Base-by-base conservation (phyloP, 2,797 vertebrate species). In the Pseudotriccus pelzelni region DNA sequence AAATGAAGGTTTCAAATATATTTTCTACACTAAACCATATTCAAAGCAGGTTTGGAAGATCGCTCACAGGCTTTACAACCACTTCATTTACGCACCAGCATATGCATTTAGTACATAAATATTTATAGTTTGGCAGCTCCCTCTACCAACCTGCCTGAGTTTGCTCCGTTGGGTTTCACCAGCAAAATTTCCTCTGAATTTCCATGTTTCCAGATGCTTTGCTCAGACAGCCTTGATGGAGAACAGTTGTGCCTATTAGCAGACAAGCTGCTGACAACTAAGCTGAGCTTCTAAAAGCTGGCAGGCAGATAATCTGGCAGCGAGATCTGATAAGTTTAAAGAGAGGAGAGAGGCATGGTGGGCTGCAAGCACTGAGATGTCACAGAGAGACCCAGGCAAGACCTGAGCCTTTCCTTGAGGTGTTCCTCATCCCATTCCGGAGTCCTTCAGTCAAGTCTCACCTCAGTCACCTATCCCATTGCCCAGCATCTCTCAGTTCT, bases 211-310 rank as follows among this genome's bases (percentile, higher is more conserved):
- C 90, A 95, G 95, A 79, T 85, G 78, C 80, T 95, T 88, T 86
- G 39, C 49, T 85, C 83, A 37, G 20, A 34, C 55, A 78, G 86
- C 60, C 60, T 56, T 84, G 93, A 94, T 82, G 81, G 69, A 82
- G 89, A 96, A 91, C 94, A 94, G 89, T 93, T 87, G 90, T 92
- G 85, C 73, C 89, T 89, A 89, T 89, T 86, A 93, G 79, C 75
- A 93, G 96, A 96, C 80, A 96, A 96, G 94, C 91, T 96, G 90
- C 85, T 94, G 94, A 97, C 93, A 96, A 92, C 70, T 70, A 68
- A 90, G 13, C 20, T 0, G 4, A 91, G 80, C 90, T 96, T 94
- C 80, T 81, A 91, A 95, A 95, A 91, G 60, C 79, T 94, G 87
- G 73, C 87, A 81, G 89, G 41, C 80, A 91, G 68, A 68, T 74